Percentiles rank a stretch among this genome's conserved stretches.
These are phyloP conservation scores for Drosophila setosimentum DNA, from an alignment of 2,888 invertebrate species.

Conservation along the genomic window DNA sequence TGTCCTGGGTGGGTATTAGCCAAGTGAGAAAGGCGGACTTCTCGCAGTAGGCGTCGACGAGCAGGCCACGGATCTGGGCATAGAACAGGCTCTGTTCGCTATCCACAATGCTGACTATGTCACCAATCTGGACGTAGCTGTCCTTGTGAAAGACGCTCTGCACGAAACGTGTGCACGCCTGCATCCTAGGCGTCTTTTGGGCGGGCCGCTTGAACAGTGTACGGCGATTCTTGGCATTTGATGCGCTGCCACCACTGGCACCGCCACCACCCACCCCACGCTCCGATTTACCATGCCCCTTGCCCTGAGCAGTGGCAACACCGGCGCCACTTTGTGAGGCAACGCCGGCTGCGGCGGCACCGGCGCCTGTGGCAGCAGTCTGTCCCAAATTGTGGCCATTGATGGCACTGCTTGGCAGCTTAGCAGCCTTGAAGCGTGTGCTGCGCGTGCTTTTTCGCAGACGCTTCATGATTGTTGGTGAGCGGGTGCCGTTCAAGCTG, in stretches of 20 bases:
- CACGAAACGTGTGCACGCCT: slow-evolving; percentile 93
- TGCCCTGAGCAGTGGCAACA: slow-evolving; percentile 13
- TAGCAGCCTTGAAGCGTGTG: slow-evolving; percentile 63
- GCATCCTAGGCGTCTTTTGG: slow-evolving; percentile 92
- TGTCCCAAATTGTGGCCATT: slow-evolving; percentile 34
- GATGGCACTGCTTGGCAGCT: slow-evolving; percentile 6
- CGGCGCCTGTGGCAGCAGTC: background rate
- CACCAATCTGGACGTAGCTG: slow-evolving; percentile 94
- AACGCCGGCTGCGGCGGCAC: slow-evolving; percentile 1
- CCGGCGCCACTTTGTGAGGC: background rate
- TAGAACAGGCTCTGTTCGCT: slow-evolving; percentile 92
- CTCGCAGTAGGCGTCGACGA: slow-evolving; percentile 96
- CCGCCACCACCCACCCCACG: slow-evolving; percentile 12
- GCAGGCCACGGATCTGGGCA: slow-evolving; percentile 94
- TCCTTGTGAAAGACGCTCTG: slow-evolving; percentile 92
- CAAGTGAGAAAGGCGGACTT: slow-evolving; percentile 97
- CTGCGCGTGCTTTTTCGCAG: slow-evolving; percentile 67
- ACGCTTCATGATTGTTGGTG: slow-evolving; percentile 65
- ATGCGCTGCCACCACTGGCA: slow-evolving; percentile 23
- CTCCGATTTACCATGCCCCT: slow-evolving; percentile 45
- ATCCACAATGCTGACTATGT: slow-evolving; percentile 94
- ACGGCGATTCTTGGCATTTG: slow-evolving; percentile 89
- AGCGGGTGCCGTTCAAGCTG: slow-evolving; percentile 59
- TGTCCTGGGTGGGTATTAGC: slow-evolving; percentile 94
- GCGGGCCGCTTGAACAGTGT: slow-evolving; percentile 92